Evolutionary conservation across 30 jellyfish, hydroid and myxozoan species (phyloP).

Genomic region (Chironex yamaguchii): DNA sequence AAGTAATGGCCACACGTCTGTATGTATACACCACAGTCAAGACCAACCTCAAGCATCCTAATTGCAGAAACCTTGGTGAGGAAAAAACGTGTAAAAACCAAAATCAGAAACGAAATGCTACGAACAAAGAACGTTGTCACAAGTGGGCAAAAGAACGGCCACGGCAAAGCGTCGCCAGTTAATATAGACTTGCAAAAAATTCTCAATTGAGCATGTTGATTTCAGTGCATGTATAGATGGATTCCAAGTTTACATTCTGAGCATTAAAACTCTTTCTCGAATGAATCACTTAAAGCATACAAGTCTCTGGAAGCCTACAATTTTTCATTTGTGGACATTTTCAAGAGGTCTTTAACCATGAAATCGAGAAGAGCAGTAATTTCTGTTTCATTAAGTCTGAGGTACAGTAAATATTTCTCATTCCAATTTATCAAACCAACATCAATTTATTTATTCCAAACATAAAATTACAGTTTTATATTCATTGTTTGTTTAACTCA

Average conservation of each 20-base stretch:
- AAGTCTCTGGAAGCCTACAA: slow-evolving; percentile 24
- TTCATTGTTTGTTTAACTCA: neutral
- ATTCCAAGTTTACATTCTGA: too few relatives aligned
- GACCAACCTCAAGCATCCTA: slow-evolving; percentile 73
- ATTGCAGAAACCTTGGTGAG: slow-evolving; percentile 76
- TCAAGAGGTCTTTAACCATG: slow-evolving; percentile 14
- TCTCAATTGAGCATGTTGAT: too few relatives aligned
- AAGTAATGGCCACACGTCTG: slow-evolving; percentile 91
- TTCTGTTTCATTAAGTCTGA: slow-evolving; percentile 44
- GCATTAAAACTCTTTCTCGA: slow-evolving; percentile 31
- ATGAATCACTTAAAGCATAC: slow-evolving; percentile 31
- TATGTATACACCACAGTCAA: slow-evolving; percentile 81
- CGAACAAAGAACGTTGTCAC: too few relatives aligned
- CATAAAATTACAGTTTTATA: neutral
- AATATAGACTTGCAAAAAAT: too few relatives aligned
- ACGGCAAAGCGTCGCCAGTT: too few relatives aligned
- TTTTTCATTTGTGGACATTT: slow-evolving; percentile 16
- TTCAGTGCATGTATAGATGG: too few relatives aligned
- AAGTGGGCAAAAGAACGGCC: too few relatives aligned
- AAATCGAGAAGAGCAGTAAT: neutral
- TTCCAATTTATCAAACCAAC: neutral
- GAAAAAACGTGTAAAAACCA: too few relatives aligned
- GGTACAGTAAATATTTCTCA: neutral
- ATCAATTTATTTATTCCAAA: neutral
- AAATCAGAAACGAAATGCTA: too few relatives aligned